phyloP scores from a whole-genome alignment of 30 jellyfish, hydroid and myxozoan species.

The Hydractinia symbiolongicarpus region DNA sequence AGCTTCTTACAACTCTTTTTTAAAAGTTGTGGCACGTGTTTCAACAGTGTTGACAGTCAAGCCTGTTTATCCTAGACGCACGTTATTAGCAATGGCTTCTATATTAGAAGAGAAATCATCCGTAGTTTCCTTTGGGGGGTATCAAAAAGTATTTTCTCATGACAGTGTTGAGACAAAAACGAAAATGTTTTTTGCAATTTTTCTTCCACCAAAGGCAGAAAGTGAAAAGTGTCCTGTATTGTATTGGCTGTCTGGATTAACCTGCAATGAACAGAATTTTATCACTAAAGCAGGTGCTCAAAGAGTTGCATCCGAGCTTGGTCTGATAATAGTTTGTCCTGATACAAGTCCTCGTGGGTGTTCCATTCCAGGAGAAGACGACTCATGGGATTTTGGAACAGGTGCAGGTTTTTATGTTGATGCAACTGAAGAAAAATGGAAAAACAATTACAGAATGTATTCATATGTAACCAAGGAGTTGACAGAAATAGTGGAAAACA shows the following conservation, averaged over 20 bases:
- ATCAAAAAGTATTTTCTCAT: slow-evolving; percentile 67
- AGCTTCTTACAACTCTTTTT: too few species aligned
- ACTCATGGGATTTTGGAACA: slow-evolving; percentile 79
- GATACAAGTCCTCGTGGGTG: slow-evolving; percentile 98
- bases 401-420: slow-evolving; percentile 98
- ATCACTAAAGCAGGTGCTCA: slow-evolving; percentile 92
- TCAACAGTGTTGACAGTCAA: too few species aligned
- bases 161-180: slow-evolving; percentile 69
- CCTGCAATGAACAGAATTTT: slow-evolving; percentile 95
- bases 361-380: slow-evolving; percentile 88
- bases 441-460: slow-evolving; percentile 81
- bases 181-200: slow-evolving; percentile 78
- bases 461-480: slow-evolving; percentile 81
- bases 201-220: slow-evolving; percentile 79
- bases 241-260: slow-evolving; percentile 93
- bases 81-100: too few species aligned
- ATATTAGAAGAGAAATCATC: slow-evolving; percentile 53
- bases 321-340: slow-evolving; percentile 77
- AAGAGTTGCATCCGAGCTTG: slow-evolving; percentile 73
- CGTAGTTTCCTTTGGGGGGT: slow-evolving; percentile 60
- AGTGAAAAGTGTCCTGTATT: slow-evolving; percentile 78
- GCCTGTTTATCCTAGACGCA: too few species aligned
- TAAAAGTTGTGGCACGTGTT: too few species aligned
- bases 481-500: slow-evolving; percentile 58
- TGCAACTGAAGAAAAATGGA: slow-evolving; percentile 94